Base-by-base conservation (phyloP, 2,888 invertebrate species). In the Urechis unicinctus region DNA sequence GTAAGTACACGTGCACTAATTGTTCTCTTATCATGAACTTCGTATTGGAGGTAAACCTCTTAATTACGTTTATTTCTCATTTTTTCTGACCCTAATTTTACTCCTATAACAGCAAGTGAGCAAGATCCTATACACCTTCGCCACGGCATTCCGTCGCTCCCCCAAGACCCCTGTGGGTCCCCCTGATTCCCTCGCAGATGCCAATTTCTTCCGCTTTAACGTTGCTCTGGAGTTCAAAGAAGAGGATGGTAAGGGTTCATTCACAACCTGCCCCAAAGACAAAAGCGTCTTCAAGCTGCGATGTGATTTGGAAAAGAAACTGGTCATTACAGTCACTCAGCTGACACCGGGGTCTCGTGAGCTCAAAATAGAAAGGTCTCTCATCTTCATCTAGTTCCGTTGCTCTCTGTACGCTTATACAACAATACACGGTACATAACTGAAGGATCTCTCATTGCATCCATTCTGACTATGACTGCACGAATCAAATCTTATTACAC, bases 101-200 rank as follows among this genome's bases (percentile, higher is more conserved):
- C 9, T 36, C 36, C 36, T 6, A 57, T 53, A 24, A 13, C 70
- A 67, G 51, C 66, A 83, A 81, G 82, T 82, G 43, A 81, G 80
- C 17, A 78, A 80, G 59, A 81, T 82, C 13, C 73, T 83, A 55
- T 79, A 79, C 69, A 92, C 93, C 75, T 97, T 97, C 80, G 88
- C 91, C 1, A 91, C 91, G 78, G 95, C 95, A 26, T 96, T 96
- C 78, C 89, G 91, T 71, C 86, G 90, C 59, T 86, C 89, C 57
- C 89, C 91, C 3, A 73, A 68, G 58, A 64, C 68, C 41, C 60
- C 64, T 9, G 26, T 21, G 25, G 44, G 46, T 17, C 13, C 31
- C n/a, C 36, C 42, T 5, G 36, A 43, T 42, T 17, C 43, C 52
- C 21, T 43, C n/a, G 29, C 50, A 31, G 9, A 66, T 2, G 74